Conservation (phyloP, 1,140 invertebrate genomes). For the Pogonus chalceus region DNA sequence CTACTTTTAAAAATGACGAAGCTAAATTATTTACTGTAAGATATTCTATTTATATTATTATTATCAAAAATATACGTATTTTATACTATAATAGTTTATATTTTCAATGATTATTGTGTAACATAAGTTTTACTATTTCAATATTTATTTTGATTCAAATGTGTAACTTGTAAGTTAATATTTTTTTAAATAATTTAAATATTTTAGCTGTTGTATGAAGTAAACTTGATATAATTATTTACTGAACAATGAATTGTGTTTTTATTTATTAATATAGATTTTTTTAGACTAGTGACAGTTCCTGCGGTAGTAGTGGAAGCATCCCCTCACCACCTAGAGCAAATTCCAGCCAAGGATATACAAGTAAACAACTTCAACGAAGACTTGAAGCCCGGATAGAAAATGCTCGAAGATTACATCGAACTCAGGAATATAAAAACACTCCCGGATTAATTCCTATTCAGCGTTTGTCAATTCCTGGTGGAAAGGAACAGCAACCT, state of each 20-base stretch:
- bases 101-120: background rate
- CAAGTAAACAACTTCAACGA: conserved; percentile 27
- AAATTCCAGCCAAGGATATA: conserved; percentile 13
- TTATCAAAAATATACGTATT: background rate
- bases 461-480: conserved; percentile 46
- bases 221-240: conserved; percentile 2
- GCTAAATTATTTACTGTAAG: background rate
- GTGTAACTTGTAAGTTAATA: background rate
- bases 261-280: conserved; percentile 12
- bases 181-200: background rate
- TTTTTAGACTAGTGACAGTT: conserved; percentile 28
- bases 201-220: background rate
- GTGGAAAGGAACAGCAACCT: conserved; percentile 44
- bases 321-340: conserved; percentile 24
- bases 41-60: background rate
- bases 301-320: conserved; percentile 24
- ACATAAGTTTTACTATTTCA: background rate
- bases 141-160: background rate
- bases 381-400: conserved; percentile 43
- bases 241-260: background rate
- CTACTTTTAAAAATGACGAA: conserved; percentile 15
- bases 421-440: conserved; percentile 45
- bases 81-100: conserved; percentile 1
- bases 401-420: conserved; percentile 44
- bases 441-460: conserved; percentile 42